Base-by-base conservation (phyloP, 1,140 invertebrate genomes). In the Bombus pascuorum region DNA sequence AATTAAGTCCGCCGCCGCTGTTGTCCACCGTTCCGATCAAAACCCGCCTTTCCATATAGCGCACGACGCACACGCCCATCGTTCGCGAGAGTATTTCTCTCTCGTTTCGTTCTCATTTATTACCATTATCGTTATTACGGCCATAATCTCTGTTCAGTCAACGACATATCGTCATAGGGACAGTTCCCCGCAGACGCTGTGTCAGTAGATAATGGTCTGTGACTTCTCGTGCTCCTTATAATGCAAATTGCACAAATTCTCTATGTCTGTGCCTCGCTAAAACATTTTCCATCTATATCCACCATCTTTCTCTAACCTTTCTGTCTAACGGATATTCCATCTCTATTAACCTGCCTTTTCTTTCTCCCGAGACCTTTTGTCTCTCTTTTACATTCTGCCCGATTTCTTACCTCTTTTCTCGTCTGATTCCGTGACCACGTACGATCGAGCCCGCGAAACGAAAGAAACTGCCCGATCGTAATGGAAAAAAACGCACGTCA, bases 221-320 rank as follows among this genome's bases (percentile, higher is more conserved):
- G 75, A 87, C 81, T 87, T 84, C 74, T 72, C 75, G 62, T 37
- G 53, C 62, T 66, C 59, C 42, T 80, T 76, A 39, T 83, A 74
- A 88, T 91, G 89, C 83, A 84, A 90, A 91, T 90, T 66, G 84
- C 72, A 74, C 81, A 73, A 90, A 91, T 88, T 90, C 87, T 81
- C 66, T n/a, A n/a, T 39, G 34, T 47, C 53, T 25, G 15, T 22
- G 57, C 25, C n/a, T 68, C 53, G 15, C 22, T 28, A 9, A 34
- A 39, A 44, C 59, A 34, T 44, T 8, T 34, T 39, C 53, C 34
- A 8, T 44, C 10, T 13, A 18, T 32, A 22, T n/a, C 37, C 10
- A 22, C n/a, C 10, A 25, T 32, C 8, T 77, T 28, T 32, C 59
- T 39, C 44, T 68, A 47, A 9, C 42, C 44, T 25, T 8, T 22